Base-by-base conservation (phyloP, 1,140 invertebrate genomes). In the Pinna nobilis region DNA sequence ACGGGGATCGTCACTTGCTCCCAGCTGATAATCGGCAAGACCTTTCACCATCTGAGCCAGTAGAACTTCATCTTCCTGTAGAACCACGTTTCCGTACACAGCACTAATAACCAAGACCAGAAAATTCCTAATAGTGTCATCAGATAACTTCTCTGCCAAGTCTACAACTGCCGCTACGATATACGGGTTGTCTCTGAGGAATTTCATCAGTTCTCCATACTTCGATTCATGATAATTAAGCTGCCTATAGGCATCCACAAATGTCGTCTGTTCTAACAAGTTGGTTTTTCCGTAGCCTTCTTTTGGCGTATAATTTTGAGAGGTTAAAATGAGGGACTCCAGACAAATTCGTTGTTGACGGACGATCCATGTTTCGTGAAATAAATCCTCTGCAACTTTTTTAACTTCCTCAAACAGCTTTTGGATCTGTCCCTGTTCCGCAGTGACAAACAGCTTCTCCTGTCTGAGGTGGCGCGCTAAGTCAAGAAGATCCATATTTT, bases 181-280 rank as follows among this genome's bases (percentile, higher is more conserved):
- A 81, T 94, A 92, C 0, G 96, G 95, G 32, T 94, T 94, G 63
- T 93, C 93, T 70, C 95, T 91, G 25, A 98, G 86, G 77, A 92
- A 92, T 68, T 85, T 87, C 20, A 98, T 88, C 49, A 97, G 92
- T 81, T 96, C 94, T 32, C 94, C 94, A 80, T 96, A 93, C 49
- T 93, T 89, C 23, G 93, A 92, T 83, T 95, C 93, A 91, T 97
- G 91, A 82, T 89, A 86, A 35, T 82, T 84, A 18, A 89, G 79
- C 55, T 93, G 92, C 89, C 96, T 96, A 85, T 96, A 95, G 32
- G 93, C 95, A 88, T 98, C 95, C 41, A 97, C 90, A 88, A 98
- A 98, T 59, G 93, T 92, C 2, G 94, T 93, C 81, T 92, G 92
- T 78, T 96, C 94, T 28, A 97, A 90, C 49, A 91, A 88, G 86